A percentile compares a stretch with the other conserved stretches of the same genome.
These are phyloP conservation scores for Leptobrachium leishanense DNA, from an alignment of 2,113 vertebrate genomes.

Conservation along the genomic window DNA sequence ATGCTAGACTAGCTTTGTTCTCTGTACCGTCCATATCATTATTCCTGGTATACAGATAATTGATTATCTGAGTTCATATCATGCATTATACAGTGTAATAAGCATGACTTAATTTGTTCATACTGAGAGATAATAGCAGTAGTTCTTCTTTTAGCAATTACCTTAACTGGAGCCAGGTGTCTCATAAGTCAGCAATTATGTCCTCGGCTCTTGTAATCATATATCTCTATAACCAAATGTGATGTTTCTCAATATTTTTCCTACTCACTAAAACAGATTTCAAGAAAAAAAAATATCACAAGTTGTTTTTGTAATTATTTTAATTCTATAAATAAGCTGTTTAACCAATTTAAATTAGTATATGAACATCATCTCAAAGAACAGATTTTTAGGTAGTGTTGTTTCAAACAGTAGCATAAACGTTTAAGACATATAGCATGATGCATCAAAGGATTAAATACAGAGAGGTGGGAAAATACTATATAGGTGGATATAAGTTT, in stretches of 20 bases:
- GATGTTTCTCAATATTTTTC: not conserved
- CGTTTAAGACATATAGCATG: too few species aligned
- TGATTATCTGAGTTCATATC: slow-evolving; percentile 32
- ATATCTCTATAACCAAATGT: not conserved
- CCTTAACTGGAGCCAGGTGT: slow-evolving; percentile 25
- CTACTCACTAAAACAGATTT: slow-evolving; percentile 4
- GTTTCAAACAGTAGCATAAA: too few species aligned
- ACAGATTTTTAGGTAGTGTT: too few species aligned
- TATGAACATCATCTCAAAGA: too few species aligned
- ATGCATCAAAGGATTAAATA: too few species aligned
- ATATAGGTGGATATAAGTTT: too few species aligned
- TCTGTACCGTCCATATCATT: not conserved
- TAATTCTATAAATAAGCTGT: too few species aligned
- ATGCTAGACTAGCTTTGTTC: too few species aligned
- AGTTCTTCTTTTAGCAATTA: slow-evolving; percentile 33
- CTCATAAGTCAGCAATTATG: slow-evolving; percentile 34
- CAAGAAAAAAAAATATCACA: too few species aligned
- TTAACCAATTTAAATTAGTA: too few species aligned
- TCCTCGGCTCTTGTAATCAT: slow-evolving; percentile 1
- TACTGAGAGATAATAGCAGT: slow-evolving; percentile 32
- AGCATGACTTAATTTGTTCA: slow-evolving; percentile 36
- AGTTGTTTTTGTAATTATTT: not conserved
- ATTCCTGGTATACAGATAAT: slow-evolving; percentile 20
- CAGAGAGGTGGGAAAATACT: too few species aligned
- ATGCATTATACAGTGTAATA: slow-evolving; percentile 28